These are phyloP conservation scores for Aleiodes testaceus DNA, from an alignment of 2,888 invertebrate species.

Conservation along the genomic window DNA sequence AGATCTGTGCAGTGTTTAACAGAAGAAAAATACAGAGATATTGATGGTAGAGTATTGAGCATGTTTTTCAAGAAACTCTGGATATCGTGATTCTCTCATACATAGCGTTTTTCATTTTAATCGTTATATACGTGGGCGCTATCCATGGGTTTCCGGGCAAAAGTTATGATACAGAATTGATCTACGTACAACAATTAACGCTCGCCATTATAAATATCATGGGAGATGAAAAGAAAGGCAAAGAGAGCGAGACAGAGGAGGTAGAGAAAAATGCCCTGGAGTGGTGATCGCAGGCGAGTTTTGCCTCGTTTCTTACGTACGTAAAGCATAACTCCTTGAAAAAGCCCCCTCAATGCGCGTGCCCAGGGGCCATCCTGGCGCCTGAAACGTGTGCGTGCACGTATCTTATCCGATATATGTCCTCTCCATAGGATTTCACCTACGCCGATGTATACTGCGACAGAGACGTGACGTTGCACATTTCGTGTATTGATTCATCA, in stretches of 20 bases:
- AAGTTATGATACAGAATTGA: constrained; percentile 61
- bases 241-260: background rate
- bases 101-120: constrained; percentile 32
- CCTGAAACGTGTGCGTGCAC: constrained; percentile 51
- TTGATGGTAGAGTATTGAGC: constrained; percentile 14
- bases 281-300: background rate
- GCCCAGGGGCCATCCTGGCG: constrained; percentile 57
- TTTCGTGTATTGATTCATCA: constrained; percentile 32
- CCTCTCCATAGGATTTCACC: constrained; percentile 50
- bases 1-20: background rate
- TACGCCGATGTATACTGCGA: constrained; percentile 49
- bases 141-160: constrained; percentile 51
- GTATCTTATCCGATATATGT: constrained; percentile 23
- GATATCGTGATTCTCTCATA: constrained; percentile 13
- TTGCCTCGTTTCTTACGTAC: constrained; percentile 8
- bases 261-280: background rate
- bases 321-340: constrained; percentile 15
- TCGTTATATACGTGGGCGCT: constrained; percentile 56
- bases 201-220: constrained; percentile 61
- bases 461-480: constrained; percentile 31
- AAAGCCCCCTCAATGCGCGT: constrained; percentile 35
- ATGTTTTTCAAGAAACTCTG: background rate
- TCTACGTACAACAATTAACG: constrained; percentile 65
- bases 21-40: background rate
- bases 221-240: background rate